Evolutionary conservation across 2,888 invertebrate genomes (phyloP).

Genomic region (Cylindroiulus punctatus): DNA sequence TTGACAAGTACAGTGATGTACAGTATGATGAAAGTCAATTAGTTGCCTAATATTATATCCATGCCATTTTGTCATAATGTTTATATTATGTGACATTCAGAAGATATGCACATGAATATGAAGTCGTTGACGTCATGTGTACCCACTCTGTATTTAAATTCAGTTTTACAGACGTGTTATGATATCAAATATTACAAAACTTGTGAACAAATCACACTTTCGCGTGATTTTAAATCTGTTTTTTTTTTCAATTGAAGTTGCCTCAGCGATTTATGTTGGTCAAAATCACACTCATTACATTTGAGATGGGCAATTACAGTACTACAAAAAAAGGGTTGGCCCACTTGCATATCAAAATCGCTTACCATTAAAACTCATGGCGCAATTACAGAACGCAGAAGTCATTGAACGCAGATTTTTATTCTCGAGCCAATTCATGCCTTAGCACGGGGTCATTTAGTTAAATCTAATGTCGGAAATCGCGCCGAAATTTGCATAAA

Average conservation of each 20-base stretch:
- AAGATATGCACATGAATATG: too few species aligned
- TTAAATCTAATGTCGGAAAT: conserved; percentile 29
- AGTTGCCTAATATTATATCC: too few species aligned
- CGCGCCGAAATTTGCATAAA: conserved; percentile 33
- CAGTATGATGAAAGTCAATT: too few species aligned
- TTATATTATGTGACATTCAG: too few species aligned
- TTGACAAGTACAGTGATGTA: too few species aligned
- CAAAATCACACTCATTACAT: not conserved
- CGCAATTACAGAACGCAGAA: not conserved
- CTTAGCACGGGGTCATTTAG: conserved; percentile 43
- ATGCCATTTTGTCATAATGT: too few species aligned
- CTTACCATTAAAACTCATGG: not conserved
- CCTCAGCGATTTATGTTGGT: not conserved
- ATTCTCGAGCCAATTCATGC: not conserved
- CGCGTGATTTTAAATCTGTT: not conserved
- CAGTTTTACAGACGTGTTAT: too few species aligned
- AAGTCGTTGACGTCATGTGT: too few species aligned
- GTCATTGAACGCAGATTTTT: conserved; percentile 30
- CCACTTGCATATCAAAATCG: not conserved
- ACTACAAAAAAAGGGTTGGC: not conserved
- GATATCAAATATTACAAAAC: too few species aligned
- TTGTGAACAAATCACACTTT: too few species aligned
- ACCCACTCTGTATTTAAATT: too few species aligned
- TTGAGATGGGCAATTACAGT: not conserved
- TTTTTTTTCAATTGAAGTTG: not conserved